Conservation (phyloP, 2,888 invertebrate genomes). For the Lymantria monacha region DNA sequence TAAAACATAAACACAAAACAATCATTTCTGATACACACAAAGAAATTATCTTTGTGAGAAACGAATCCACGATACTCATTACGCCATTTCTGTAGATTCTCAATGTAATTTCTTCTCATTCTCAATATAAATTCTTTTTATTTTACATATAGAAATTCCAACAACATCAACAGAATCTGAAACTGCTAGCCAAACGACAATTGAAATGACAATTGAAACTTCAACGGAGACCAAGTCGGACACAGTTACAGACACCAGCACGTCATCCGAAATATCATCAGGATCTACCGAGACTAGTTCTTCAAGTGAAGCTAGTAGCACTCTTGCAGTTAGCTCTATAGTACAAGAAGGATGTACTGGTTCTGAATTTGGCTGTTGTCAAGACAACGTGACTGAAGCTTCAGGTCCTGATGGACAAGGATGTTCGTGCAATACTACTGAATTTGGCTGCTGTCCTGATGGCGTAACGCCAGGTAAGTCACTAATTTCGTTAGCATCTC, state of each 20-base stretch:
- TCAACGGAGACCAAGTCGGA: not conserved
- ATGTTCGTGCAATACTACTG: conserved; percentile 83
- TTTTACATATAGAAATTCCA: too few relatives aligned
- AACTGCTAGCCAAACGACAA: not conserved
- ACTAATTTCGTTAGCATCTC: not conserved
- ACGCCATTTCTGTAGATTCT: too few relatives aligned
- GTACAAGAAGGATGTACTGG: conserved; percentile 68
- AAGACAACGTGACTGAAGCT: conserved; percentile 84
- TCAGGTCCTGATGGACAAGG: conserved; percentile 85
- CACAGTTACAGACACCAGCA: not conserved
- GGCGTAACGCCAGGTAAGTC: conserved; percentile 82
- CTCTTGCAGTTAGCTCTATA: conserved; percentile 1
- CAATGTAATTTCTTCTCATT: too few relatives aligned
- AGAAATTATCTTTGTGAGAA: too few relatives aligned
- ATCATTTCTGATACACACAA: too few relatives aligned
- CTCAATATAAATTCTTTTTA: too few relatives aligned
- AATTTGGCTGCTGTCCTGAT: conserved; percentile 90
- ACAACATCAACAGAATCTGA: not conserved
- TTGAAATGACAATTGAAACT: not conserved
- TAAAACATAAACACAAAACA: too few relatives aligned
- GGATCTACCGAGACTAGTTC: not conserved
- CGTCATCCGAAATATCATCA: not conserved
- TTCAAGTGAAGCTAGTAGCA: conserved; percentile 8
- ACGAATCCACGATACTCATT: too few relatives aligned
- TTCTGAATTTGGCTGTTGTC: conserved; percentile 88